Conservation (phyloP, 2,888 invertebrate species). For the Apodemia zela region DNA sequence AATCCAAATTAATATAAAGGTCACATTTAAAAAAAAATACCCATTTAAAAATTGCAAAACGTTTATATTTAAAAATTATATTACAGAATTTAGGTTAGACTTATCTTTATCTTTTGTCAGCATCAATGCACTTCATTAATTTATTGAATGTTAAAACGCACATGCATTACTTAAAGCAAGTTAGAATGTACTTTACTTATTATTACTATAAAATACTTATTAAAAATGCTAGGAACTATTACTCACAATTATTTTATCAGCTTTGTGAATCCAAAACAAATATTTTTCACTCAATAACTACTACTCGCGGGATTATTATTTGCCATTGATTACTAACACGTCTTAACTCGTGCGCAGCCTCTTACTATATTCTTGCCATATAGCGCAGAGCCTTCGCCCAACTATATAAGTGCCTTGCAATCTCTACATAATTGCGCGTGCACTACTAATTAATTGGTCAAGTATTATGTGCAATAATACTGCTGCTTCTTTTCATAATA, state of each 20-base stretch:
- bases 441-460: neutral
- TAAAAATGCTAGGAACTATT: neutral
- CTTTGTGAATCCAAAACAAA: neutral
- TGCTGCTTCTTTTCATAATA: neutral
- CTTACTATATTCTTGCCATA: conserved; percentile 24
- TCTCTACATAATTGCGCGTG: conserved; percentile 10
- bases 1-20: too few relatives aligned
- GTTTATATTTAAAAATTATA: too few relatives aligned
- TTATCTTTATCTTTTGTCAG: neutral
- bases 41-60: too few relatives aligned
- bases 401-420: conserved; percentile 6
- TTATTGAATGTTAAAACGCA: neutral
- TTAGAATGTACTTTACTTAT: neutral
- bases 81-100: too few relatives aligned
- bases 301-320: neutral
- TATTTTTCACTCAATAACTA: neutral
- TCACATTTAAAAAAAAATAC: too few relatives aligned
- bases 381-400: neutral
- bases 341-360: conserved; percentile 29
- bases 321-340: conserved; percentile 18
- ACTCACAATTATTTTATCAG: neutral
- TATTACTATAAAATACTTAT: neutral
- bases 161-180: neutral
- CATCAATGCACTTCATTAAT: neutral
- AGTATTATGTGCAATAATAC: neutral